These are phyloP conservation scores for Agonopterix subpropinquella DNA, from an alignment of 2,888 invertebrate genomes.

Conservation along the genomic window DNA sequence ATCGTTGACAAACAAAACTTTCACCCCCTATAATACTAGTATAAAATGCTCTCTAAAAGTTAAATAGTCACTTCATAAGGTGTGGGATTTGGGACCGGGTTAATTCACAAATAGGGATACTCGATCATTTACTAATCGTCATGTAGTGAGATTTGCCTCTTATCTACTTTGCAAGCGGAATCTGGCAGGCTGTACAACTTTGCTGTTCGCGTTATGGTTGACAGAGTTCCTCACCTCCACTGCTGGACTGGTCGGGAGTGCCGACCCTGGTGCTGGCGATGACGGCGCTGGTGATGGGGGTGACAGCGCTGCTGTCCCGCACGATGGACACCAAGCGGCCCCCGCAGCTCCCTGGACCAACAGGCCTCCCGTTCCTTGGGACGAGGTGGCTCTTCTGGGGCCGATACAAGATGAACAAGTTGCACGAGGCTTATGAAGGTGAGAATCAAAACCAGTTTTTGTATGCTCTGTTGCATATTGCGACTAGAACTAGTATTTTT, in stretches of 20 bases:
- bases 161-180: too few relatives aligned
- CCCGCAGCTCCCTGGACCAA: constrained; percentile 82
- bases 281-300: constrained; percentile 40
- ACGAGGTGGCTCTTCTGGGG: constrained; percentile 87
- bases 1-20: too few relatives aligned
- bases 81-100: too few relatives aligned
- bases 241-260: constrained; percentile 63
- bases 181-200: too few relatives aligned
- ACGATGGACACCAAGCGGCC: constrained; percentile 35
- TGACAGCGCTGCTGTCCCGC: constrained; percentile 41
- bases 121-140: too few relatives aligned
- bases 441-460: constrained; percentile 24
- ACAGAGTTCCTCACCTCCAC: constrained; percentile 50
- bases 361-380: constrained; percentile 82
- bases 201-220: background rate
- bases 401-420: constrained; percentile 81
- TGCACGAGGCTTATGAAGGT: constrained; percentile 89
- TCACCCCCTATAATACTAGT: too few relatives aligned
- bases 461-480: background rate
- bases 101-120: too few relatives aligned
- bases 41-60: too few relatives aligned
- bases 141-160: too few relatives aligned
- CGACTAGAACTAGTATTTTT: background rate
- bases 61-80: too few relatives aligned
- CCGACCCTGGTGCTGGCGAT: constrained; percentile 53